Evolutionary conservation across 2,888 invertebrate genomes (phyloP), one percentile per base, ranked within the genome.

Genomic region (Lydus trimaculatus): DNA sequence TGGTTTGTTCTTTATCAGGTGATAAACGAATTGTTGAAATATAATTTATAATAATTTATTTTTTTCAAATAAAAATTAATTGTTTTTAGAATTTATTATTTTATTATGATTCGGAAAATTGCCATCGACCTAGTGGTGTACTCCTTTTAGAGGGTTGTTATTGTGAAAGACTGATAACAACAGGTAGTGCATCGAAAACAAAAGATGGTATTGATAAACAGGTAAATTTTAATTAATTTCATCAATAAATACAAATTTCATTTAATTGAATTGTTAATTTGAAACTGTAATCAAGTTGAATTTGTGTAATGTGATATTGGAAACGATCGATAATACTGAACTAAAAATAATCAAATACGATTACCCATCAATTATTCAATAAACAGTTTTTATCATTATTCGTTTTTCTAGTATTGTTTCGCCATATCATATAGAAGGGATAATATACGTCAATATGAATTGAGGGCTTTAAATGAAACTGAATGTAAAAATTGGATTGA

Each of bases 401-500:
- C 61, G n/a, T 52, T 15, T 66, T 81, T 89, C 86, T 90, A 96
- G 96, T 92, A 93, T 84, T 95, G 94, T 84, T 96, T 97, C 86
- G 92, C 93, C 36, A 94, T 97, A 79, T 92, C 94, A 0, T 96
- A 95, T 84, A 91, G 95, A 52, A 89, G 92, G 63, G 96, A 96
- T 85, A 94, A 93, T 75, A 94, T 94, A 82, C 88, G 96, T 28
- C 94, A 95, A 84, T 96, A 96, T 84, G 96, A 96, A 83, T 87
- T 97, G 64, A 89, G 94, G 63, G 94, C 96, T 0, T 90, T 93
- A 60, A 92, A 92, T 2, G 96, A 96, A 83, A 90, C 92, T 31
- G 95, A 96, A 82, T 96, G 96, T 86, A 91, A 93, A 79, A 91
- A 92, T 73, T 97, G 97, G 97, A 94, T 96, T 78, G 94, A 95